phyloP scores from a whole-genome alignment of 2,113 vertebrate genomes.

The Apaloderma vittatum region DNA sequence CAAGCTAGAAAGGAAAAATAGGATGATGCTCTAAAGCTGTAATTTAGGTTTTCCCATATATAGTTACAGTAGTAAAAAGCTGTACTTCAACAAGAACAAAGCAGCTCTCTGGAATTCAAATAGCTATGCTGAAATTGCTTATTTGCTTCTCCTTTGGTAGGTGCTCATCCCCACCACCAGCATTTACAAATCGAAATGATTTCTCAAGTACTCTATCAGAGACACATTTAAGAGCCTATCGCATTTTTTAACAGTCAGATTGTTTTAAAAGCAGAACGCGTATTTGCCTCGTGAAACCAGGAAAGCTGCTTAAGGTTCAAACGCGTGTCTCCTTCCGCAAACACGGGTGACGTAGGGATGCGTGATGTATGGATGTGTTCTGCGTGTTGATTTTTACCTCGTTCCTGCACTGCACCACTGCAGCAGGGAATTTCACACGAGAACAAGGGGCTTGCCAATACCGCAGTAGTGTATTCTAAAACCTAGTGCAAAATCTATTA shows the following conservation, averaged over 20 bases:
- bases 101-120: not conserved
- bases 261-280: not conserved
- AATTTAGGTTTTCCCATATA: not conserved
- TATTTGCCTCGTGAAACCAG: not conserved
- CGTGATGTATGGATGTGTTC: not conserved
- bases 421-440: constrained; percentile 64
- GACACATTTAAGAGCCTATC: not conserved
- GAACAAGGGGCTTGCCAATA: constrained; percentile 63
- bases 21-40: not conserved
- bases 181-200: constrained; percentile 25
- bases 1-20: not conserved
- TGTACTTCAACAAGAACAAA: constrained; percentile 14
- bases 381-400: constrained; percentile 57
- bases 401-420: constrained; percentile 82
- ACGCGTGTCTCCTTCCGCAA: not conserved
- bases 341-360: not conserved
- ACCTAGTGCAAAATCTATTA: constrained; percentile 62
- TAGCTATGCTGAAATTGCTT: not conserved
- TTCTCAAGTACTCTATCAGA: not conserved
- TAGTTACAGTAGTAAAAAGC: not conserved
- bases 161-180: not conserved
- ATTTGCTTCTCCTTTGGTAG: not conserved
- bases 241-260: not conserved
- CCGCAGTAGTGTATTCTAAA: constrained; percentile 46
- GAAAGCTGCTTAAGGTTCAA: not conserved